These are phyloP conservation scores for Aproaerema taeniolella DNA, from an alignment of 2,888 invertebrate species.

Conservation along the genomic window DNA sequence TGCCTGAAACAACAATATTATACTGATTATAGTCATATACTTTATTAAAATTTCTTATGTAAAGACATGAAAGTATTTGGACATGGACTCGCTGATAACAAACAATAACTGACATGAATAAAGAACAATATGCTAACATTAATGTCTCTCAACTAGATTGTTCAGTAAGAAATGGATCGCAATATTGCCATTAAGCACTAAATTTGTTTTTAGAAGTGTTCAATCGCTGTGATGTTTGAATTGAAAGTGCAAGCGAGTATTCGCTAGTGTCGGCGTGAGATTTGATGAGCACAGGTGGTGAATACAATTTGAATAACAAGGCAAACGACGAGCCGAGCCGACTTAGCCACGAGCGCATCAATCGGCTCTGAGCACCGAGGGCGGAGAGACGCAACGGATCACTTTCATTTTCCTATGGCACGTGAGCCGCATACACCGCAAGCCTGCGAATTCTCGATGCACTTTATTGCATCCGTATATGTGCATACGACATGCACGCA, in stretches of 20 bases:
- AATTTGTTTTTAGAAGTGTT: too few species aligned
- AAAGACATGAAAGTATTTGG: too few species aligned
- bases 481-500: conserved; percentile 72
- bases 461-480: conserved; percentile 73
- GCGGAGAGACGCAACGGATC: conserved; percentile 68
- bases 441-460: conserved; percentile 69
- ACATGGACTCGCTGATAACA: too few species aligned
- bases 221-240: conserved; percentile 15
- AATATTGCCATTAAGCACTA: too few species aligned
- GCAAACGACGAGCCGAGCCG: conserved; percentile 52
- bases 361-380: too few species aligned
- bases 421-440: conserved; percentile 67
- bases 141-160: too few species aligned
- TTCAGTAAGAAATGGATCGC: too few species aligned
- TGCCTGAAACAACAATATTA: conserved; percentile 74
- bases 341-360: conserved; percentile 61
- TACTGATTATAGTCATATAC: too few species aligned
- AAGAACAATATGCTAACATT: too few species aligned
- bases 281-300: conserved; percentile 39
- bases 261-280: conserved; percentile 28
- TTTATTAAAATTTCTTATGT: too few species aligned
- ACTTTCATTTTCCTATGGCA: conserved; percentile 69
- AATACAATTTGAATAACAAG: conserved; percentile 67
- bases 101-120: too few species aligned
- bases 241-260: conserved; percentile 43